phyloP scores from a whole-genome alignment of 2,888 invertebrate genomes.

The Aphidoletes aphidimyza region DNA sequence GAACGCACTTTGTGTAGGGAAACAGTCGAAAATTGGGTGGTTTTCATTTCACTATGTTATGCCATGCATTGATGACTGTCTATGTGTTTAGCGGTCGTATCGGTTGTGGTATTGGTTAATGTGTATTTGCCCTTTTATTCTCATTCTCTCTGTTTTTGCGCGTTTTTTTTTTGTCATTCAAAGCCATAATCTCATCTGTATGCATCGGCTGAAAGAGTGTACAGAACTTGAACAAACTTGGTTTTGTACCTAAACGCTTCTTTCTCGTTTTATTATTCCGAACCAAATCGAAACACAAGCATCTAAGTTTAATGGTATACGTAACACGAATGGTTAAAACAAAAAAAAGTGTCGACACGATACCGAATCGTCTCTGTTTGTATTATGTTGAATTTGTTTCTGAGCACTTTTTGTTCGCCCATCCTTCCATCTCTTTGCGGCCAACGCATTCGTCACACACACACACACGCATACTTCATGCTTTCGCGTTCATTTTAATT shows the following conservation, averaged over 20 bases:
- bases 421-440: not conserved
- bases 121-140: conserved; percentile 23
- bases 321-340: not conserved
- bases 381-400: conserved; percentile 30
- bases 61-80: not conserved
- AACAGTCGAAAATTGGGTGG: not conserved
- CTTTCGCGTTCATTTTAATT: conserved; percentile 18
- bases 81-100: not conserved
- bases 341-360: not conserved
- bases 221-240: not conserved
- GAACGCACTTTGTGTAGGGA: not conserved
- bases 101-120: not conserved
- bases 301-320: conserved; percentile 10
- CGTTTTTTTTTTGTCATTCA: not conserved
- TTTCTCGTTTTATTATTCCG: not conserved
- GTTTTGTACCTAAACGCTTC: not conserved
- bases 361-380: conserved; percentile 22
- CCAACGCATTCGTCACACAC: no score
- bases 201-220: not conserved
- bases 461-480: not conserved
- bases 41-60: not conserved
- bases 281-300: not conserved
- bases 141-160: no score
- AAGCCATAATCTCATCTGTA: not conserved
- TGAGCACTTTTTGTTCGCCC: not conserved